Conservation (phyloP, 2,888 invertebrate species). For the Ectemnius lituratus region DNA sequence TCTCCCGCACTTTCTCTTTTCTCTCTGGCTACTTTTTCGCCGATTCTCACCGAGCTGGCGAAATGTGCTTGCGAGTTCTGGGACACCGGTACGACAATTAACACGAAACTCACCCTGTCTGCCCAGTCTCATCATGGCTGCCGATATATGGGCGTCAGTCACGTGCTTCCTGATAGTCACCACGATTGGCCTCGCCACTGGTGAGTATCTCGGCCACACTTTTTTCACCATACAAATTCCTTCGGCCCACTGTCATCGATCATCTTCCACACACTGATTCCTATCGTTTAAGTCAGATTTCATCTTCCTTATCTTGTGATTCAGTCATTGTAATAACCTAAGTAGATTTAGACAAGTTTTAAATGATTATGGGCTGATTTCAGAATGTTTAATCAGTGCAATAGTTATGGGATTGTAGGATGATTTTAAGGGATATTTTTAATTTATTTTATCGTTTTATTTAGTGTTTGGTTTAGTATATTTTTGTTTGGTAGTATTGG, state of each 20-base stretch:
- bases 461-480: too few relatives aligned
- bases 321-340: too few relatives aligned
- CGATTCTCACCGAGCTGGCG: not conserved
- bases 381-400: too few relatives aligned
- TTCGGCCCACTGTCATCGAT: not conserved
- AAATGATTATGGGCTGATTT: too few relatives aligned
- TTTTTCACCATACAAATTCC: too few relatives aligned
- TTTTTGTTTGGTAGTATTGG: too few relatives aligned
- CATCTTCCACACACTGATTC: not conserved
- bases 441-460: too few relatives aligned
- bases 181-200: conserved; percentile 37
- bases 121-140: conserved; percentile 36
- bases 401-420: too few relatives aligned
- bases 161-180: conserved; percentile 50
- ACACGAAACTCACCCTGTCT: not conserved
- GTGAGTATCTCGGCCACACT: conserved; percentile 35
- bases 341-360: too few relatives aligned
- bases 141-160: conserved; percentile 28
- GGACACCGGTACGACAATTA: not conserved
- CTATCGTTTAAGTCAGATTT: not conserved
- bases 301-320: too few relatives aligned
- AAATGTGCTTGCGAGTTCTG: too few relatives aligned
- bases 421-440: too few relatives aligned
- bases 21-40: conserved; percentile 9
- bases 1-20: conserved; percentile 7